These are phyloP conservation scores for Octodonta nipae DNA, from an alignment of 2,888 invertebrate genomes.

Conservation along the genomic window DNA sequence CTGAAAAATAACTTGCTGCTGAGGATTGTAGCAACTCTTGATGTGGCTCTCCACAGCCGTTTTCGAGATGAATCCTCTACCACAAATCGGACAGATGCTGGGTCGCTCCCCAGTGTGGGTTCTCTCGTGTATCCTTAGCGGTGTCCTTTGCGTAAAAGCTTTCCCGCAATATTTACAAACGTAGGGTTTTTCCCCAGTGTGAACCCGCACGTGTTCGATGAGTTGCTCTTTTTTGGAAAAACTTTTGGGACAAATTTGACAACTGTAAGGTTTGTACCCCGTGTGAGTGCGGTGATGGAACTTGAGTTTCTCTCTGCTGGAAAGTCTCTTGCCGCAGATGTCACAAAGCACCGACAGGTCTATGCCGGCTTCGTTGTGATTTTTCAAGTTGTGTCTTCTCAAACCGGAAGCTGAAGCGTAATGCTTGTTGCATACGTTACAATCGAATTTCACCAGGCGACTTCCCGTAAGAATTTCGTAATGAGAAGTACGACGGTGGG, in stretches of 20 bases:
- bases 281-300: slow-evolving; percentile 31
- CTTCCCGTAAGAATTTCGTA: slow-evolving; percentile 33
- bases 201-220: slow-evolving; percentile 24
- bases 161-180: slow-evolving; percentile 28
- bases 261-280: slow-evolving; percentile 37
- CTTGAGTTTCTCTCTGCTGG: slow-evolving; percentile 30
- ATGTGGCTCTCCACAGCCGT: slow-evolving; percentile 29
- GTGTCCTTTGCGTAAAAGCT: slow-evolving; percentile 41
- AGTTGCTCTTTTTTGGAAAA: slow-evolving; percentile 37
- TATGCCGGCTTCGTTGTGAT: slow-evolving; percentile 22
- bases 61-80: slow-evolving; percentile 29
- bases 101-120: slow-evolving; percentile 48
- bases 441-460: slow-evolving; percentile 31
- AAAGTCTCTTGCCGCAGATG: slow-evolving; percentile 30
- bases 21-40: slow-evolving; percentile 22
- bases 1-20: slow-evolving; percentile 10
- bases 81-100: slow-evolving; percentile 35
- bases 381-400: slow-evolving; percentile 32
- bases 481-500: slow-evolving; percentile 38
- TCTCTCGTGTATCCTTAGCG: slow-evolving; percentile 46
- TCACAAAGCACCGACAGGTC: slow-evolving; percentile 37
- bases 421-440: slow-evolving; percentile 38
- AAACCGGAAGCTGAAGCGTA: slow-evolving; percentile 31
- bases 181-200: slow-evolving; percentile 31
- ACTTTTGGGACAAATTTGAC: slow-evolving; percentile 36